Evolutionary conservation across 64 coral and sea anemone species (phyloP), one percentile per base, ranked within the genome.

Genomic region (Stichodactyla helianthus): DNA sequence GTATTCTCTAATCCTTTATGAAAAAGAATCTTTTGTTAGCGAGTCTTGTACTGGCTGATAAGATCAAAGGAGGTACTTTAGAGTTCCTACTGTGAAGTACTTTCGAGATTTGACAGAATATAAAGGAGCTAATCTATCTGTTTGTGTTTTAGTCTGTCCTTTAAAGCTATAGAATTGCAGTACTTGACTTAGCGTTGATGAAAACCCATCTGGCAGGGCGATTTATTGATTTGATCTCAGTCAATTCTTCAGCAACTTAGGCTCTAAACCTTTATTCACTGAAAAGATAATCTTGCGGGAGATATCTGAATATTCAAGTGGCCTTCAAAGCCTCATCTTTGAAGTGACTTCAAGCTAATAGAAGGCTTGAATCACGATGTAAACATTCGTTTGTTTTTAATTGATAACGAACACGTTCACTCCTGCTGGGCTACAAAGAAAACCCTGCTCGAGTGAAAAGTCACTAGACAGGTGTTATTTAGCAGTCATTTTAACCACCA

Each of bases 351-450:
- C 19, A 65, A 74, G 25, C 68, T 74, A 74, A 74, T 74, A 6
- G 22, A 74, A 23, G 4, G 25, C 27, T 23, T 74, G 20, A 74
- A 74, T 74, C n/a, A 74, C n/a, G 25, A 23, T 10, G 20, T 74
- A 35, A 74, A 74, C 20, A 74, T 74, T 31, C 22, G 68, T 74
- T 74, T 74, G 68, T 74, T 74, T 74, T 74, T 74, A 9, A 74
- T 74, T 74, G 23, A 74, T 28, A 74, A 74, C 68, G 68, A 74
- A 74, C 68, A 74, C 68, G 68, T 74, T 74, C 23, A 74, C 68
- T 74, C 68, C 68, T 12, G 68, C 68, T 74, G 68, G 1, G 68
- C 12, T 19, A 23, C 6, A 74, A 74, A 74, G 10, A 74, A 74
- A 74, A n/a, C 68, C 27, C 4, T 26, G 27, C 27, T 23, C 20